phyloP scores from a whole-genome alignment of 2,797 vertebrate genomes.

The Heterohyrax brucei region DNA sequence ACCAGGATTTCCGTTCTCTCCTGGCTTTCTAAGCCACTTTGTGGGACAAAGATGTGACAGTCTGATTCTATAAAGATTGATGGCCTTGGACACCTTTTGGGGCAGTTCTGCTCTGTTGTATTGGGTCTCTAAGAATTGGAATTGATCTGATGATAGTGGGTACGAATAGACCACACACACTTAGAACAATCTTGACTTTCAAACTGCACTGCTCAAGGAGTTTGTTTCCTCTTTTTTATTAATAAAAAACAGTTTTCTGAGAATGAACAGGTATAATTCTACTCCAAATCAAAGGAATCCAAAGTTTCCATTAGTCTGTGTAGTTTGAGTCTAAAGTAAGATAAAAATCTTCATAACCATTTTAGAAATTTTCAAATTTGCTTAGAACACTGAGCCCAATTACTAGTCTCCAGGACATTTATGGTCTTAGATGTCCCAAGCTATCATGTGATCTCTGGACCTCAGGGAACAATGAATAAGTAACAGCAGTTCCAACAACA shows the following conservation, averaged over 20 bases:
- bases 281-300: constrained; percentile 60
- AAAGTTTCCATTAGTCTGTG: constrained; percentile 64
- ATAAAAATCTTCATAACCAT: constrained; percentile 63
- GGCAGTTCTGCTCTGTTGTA: too few relatives aligned
- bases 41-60: too few relatives aligned
- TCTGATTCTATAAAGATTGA: too few relatives aligned
- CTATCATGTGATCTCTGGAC: constrained; percentile 53
- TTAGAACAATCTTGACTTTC: constrained; percentile 38
- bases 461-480: constrained; percentile 72
- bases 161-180: not conserved
- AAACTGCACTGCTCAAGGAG: not conserved
- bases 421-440: constrained; percentile 14
- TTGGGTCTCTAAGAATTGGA: too few relatives aligned
- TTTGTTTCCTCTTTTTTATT: constrained; percentile 49
- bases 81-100: too few relatives aligned
- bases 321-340: constrained; percentile 50
- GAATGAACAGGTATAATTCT: constrained; percentile 43
- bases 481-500: constrained; percentile 66
- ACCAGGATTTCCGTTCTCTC: too few relatives aligned
- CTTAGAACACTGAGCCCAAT: constrained; percentile 8
- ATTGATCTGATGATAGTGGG: too few relatives aligned
- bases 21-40: too few relatives aligned
- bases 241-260: constrained; percentile 49
- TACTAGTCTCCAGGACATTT: constrained; percentile 66
- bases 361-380: constrained; percentile 61